Conservation (phyloP, 2,888 invertebrate species). For the Gisinianus flammeolus region DNA sequence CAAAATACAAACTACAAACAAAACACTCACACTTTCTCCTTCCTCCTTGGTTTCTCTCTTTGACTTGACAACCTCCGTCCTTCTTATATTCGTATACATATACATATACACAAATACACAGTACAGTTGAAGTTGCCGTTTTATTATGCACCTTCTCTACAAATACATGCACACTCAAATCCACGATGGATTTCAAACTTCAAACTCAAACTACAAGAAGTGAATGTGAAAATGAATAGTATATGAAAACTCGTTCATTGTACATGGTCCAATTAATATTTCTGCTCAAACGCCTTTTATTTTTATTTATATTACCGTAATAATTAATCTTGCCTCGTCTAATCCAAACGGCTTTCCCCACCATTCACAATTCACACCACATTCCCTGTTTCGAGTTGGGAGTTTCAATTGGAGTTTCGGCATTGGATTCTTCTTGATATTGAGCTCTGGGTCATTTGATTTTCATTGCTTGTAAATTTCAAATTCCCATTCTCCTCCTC, state of each 20-base stretch:
- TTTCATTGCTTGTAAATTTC: slow-evolving; percentile 20
- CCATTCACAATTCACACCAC: too few relatives aligned
- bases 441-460: slow-evolving; percentile 13
- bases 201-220: background rate
- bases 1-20: too few relatives aligned
- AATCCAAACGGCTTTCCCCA: background rate
- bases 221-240: background rate
- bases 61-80: too few relatives aligned
- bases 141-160: too few relatives aligned
- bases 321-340: slow-evolving; percentile 17
- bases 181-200: background rate
- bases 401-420: too few relatives aligned
- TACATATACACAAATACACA: too few relatives aligned
- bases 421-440: too few relatives aligned
- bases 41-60: too few relatives aligned
- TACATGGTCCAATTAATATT: slow-evolving; percentile 16
- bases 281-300: slow-evolving; percentile 33
- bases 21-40: background rate
- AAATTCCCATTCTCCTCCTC: background rate
- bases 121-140: too few relatives aligned
- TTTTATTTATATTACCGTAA: slow-evolving; percentile 27
- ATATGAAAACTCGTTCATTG: background rate
- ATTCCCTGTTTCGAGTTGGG: too few relatives aligned
- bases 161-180: too few relatives aligned
- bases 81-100: too few relatives aligned